A percentile compares a stretch with the other conserved stretches of the same genome.
Evolutionary conservation across 2,113 vertebrate genomes (phyloP).

Genomic region (Laterallus jamaicensis): DNA sequence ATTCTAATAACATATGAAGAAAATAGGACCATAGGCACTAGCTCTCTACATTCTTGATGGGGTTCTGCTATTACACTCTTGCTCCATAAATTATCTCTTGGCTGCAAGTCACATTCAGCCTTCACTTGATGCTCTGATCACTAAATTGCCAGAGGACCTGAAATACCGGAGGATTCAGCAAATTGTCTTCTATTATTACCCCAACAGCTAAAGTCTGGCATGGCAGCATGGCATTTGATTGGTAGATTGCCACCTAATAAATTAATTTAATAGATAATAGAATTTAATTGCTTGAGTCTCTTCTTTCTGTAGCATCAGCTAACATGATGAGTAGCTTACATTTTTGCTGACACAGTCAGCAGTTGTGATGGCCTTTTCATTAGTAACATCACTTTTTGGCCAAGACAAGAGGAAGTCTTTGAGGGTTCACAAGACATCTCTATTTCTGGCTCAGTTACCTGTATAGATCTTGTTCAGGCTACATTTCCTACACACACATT

Average conservation of each 20-base stretch:
- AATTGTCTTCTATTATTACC: neutral
- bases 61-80: neutral
- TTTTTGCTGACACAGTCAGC: constrained; percentile 32
- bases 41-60: constrained; percentile 1
- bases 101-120: constrained; percentile 4
- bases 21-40: neutral
- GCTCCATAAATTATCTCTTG: constrained; percentile 50
- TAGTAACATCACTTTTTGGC: neutral
- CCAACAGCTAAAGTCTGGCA: constrained; percentile 18
- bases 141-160: constrained; percentile 19
- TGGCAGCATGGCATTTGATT: neutral
- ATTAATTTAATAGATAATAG: constrained; percentile 47
- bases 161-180: constrained; percentile 32
- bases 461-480: neutral
- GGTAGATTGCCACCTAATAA: constrained; percentile 56
- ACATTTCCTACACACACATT: neutral
- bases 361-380: neutral
- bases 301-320: constrained; percentile 37
- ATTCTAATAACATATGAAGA: constrained; percentile 13
- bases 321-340: neutral
- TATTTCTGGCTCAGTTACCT: neutral
- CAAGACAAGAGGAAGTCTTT: neutral
- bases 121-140: constrained; percentile 17
- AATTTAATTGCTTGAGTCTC: constrained; percentile 44
- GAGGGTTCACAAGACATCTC: neutral